Evolutionary conservation across 2,888 invertebrate species (phyloP).

Genomic region (Clivina fossor): DNA sequence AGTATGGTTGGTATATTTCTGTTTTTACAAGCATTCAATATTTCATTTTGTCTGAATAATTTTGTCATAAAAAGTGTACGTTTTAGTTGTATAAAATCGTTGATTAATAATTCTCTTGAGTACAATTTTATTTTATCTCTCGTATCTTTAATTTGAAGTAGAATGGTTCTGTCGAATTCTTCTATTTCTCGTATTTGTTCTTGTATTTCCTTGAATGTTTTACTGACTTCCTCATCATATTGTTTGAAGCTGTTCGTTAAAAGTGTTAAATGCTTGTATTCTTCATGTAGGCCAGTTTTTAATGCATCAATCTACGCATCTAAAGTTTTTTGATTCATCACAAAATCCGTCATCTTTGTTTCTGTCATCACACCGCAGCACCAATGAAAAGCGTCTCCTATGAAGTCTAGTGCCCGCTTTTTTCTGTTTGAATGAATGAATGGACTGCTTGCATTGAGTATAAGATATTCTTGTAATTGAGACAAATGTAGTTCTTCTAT

Average conservation of each 20-base stretch:
- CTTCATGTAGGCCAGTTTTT: slow-evolving; percentile 3
- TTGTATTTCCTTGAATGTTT: background rate
- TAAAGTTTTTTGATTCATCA: slow-evolving; percentile 7
- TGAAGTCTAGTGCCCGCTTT: slow-evolving; percentile 15
- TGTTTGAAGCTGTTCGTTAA: background rate
- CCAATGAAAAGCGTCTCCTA: slow-evolving; percentile 26
- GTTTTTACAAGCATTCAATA: background rate
- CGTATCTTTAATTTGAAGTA: too few relatives aligned
- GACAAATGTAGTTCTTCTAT: too few relatives aligned
- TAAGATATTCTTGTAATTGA: too few relatives aligned
- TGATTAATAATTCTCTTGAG: background rate
- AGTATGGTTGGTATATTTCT: background rate
- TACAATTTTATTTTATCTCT: background rate
- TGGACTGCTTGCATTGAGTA: background rate
- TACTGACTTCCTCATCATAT: background rate
- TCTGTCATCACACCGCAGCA: slow-evolving; percentile 29
- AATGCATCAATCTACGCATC: slow-evolving; percentile 1
- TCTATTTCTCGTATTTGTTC: background rate
- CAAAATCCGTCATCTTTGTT: slow-evolving; percentile 6
- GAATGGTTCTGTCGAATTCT: too few relatives aligned
- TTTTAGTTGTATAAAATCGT: background rate
- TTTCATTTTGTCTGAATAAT: slow-evolving; percentile 7
- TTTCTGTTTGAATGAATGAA: background rate
- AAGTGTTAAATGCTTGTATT: background rate
- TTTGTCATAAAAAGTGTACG: background rate